Base-by-base conservation (phyloP, 2,113 vertebrate species). In the Gracilinanus agilis region DNA sequence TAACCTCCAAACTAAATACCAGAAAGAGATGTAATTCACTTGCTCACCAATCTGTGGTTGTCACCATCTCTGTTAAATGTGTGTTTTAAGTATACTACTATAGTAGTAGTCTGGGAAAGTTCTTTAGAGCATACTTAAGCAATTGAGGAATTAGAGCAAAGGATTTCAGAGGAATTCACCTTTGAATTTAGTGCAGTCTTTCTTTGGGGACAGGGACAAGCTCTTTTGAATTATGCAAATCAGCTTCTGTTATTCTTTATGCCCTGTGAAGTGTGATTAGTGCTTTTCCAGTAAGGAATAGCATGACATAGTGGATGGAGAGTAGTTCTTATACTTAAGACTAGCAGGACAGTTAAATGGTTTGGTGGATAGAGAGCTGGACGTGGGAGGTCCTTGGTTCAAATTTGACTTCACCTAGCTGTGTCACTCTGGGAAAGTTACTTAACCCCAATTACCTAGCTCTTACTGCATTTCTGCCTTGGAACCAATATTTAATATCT, bases 151-250 rank as follows among this genome's bases (percentile, higher is more conserved):
- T 25, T 11, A 23, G 13, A 11, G 24, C 75, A 12, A 49, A 88
- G 75, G 25, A 24, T 91, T 55, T 25, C 49, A 54, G 88, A 92
- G 89, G 9, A 21, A 44, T 93, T 93, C 75, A 88, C 88, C 88
- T 97, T 25, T 90, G 90, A 19, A 44, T 27, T 61, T 92, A 53
- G 49, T 44, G 12, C 58, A 54, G 27, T 90, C 55, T 91, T 92
- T 88, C 89, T 49, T 23, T 53, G 89, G 55, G 53, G 12, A 24
- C 2, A 4, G 58, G 25, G 19, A 94, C 23, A 34, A 91, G 55
- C 11, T 55, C 19, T 53, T 89, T 89, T 44, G 67, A 1, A 2
- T 53, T 53, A 29, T 75, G 54, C 40, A 94, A 90, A 91, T 3
- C 0, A 0, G 92, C 34, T 9, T 4, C 9, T 6, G 16, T 0